Percentiles rank a stretch among this genome's conserved stretches.
Conservation (phyloP, 1,140 invertebrate species). For the Armadillidium nasatum region DNA sequence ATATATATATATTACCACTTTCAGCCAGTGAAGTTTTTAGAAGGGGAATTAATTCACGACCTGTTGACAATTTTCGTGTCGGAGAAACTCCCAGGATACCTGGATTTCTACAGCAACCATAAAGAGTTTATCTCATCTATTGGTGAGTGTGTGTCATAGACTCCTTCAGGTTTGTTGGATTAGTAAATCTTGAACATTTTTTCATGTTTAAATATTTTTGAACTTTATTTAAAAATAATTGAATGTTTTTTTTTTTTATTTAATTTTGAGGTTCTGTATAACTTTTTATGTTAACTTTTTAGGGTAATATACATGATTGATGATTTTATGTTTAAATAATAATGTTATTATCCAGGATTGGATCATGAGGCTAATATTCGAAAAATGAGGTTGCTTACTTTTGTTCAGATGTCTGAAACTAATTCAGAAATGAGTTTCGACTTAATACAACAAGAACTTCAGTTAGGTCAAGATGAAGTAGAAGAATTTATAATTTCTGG, state of each 20-base stretch:
- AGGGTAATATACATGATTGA: no score
- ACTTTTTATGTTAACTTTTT: no score
- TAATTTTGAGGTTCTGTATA: no score
- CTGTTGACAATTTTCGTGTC: conserved; percentile 92
- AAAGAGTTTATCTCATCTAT: conserved; percentile 87
- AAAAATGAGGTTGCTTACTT: conserved; percentile 92
- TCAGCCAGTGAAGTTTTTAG: conserved; percentile 83
- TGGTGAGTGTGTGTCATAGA: conserved; percentile 54
- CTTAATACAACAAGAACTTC: conserved; percentile 78
- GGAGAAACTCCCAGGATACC: conserved; percentile 83
- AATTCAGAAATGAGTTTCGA: conserved; percentile 86
- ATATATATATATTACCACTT: neutral
- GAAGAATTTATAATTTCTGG: conserved; percentile 95
- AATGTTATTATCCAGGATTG: conserved; percentile 56
- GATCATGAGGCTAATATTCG: conserved; percentile 92
- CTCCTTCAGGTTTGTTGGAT: no score
- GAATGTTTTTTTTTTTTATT: no score
- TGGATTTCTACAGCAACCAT: conserved; percentile 85
- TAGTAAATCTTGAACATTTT: no score
- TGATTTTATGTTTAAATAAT: no score
- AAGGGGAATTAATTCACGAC: conserved; percentile 90
- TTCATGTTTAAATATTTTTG: no score
- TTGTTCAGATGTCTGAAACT: conserved; percentile 93
- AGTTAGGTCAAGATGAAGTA: conserved; percentile 78
- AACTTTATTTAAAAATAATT: no score